phyloP scores from a whole-genome alignment of 2,797 vertebrate species.

The Fistularia commersonii region DNA sequence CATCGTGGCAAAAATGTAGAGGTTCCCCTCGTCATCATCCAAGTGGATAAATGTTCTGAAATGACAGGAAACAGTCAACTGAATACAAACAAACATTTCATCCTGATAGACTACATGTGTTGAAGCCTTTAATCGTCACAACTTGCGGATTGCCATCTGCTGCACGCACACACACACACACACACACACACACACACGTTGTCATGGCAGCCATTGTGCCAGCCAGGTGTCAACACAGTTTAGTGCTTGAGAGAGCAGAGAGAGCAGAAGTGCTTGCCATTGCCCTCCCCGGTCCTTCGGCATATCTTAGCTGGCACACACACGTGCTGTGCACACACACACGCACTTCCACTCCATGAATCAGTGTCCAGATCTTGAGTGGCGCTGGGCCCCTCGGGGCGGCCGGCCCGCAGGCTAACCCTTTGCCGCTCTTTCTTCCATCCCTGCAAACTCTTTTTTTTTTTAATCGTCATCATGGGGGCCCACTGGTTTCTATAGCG shows the following conservation, averaged over 20 bases:
- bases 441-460: conserved; percentile 58
- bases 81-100: no score
- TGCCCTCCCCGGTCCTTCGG: conserved; percentile 18
- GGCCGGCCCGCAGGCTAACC: not conserved
- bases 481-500: conserved; percentile 74
- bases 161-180: not conserved
- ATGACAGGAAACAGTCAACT: no score
- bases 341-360: conserved; percentile 28
- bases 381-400: no score
- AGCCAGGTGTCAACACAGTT: conserved; percentile 28
- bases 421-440: conserved; percentile 37
- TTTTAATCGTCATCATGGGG: conserved; percentile 61
- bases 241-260: conserved; percentile 32
- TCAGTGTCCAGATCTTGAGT: conserved; percentile 56
- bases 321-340: conserved; percentile 13
- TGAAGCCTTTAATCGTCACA: no score
- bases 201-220: conserved; percentile 3
- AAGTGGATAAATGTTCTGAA: no score
- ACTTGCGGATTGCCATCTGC: not conserved
- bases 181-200: conserved; percentile 6
- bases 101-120: no score
- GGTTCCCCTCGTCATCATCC: no score
- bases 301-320: conserved; percentile 15
- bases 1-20: no score
- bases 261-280: conserved; percentile 14